phyloP scores from a whole-genome alignment of 1,140 invertebrate species.

The Listronotus bonariensis region DNA sequence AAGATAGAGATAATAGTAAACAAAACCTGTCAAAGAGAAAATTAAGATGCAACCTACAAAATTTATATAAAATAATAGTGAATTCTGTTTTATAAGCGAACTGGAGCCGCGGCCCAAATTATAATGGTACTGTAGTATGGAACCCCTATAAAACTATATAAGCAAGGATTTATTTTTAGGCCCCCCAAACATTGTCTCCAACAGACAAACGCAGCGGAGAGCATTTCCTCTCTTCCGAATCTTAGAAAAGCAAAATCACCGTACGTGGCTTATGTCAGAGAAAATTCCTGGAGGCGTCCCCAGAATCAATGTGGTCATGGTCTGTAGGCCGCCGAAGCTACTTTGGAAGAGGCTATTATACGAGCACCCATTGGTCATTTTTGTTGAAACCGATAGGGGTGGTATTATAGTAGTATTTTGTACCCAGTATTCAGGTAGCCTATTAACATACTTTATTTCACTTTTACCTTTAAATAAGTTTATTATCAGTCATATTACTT shows the following conservation, averaged over 20 bases:
- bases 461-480: background rate
- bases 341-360: conserved; percentile 81
- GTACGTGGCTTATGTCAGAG: conserved; percentile 78
- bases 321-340: conserved; percentile 86
- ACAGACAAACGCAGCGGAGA: conserved; percentile 79
- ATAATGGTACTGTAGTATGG: conserved; percentile 47
- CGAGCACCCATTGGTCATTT: conserved; percentile 80
- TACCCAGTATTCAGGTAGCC: too few relatives aligned
- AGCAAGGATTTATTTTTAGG: conserved; percentile 64
- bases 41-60: too few relatives aligned
- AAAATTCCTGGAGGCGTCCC: conserved; percentile 80
- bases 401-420: background rate
- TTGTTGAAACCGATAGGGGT: conserved; percentile 66
- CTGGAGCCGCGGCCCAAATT: conserved; percentile 51
- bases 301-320: conserved; percentile 79
- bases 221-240: conserved; percentile 76
- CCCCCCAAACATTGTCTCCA: conserved; percentile 76
- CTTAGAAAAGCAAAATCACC: conserved; percentile 83
- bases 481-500: too few relatives aligned
- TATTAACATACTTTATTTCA: too few relatives aligned
- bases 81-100: conserved; percentile 37
- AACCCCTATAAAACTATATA: conserved; percentile 21
- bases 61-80: too few relatives aligned
- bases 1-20: too few relatives aligned
- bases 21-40: too few relatives aligned